These are phyloP conservation scores for Panagrolaimus sp. DNA, from an alignment of 1,140 invertebrate species.

Conservation along the genomic window DNA sequence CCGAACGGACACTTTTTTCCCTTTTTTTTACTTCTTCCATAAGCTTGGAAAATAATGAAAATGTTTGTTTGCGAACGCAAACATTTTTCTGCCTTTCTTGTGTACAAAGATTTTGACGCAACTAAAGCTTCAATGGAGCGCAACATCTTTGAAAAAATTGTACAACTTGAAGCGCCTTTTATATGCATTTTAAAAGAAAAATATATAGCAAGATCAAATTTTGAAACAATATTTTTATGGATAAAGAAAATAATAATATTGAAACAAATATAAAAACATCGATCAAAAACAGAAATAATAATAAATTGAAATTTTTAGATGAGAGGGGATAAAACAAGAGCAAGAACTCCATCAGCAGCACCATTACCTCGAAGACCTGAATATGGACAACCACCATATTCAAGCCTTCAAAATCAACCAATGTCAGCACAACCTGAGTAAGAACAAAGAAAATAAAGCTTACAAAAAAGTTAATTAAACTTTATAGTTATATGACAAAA, in stretches of 20 bases:
- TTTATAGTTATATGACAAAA: neutral
- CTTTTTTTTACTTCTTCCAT: neutral
- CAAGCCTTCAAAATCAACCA: neutral
- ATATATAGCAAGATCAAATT: too few relatives aligned
- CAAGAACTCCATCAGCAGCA: neutral
- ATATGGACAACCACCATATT: slow-evolving; percentile 9
- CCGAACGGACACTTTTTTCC: too few relatives aligned
- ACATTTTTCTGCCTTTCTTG: slow-evolving; percentile 1
- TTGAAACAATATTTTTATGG: neutral
- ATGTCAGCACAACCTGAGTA: slow-evolving; percentile 12
- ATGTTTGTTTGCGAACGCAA: slow-evolving; percentile 12
- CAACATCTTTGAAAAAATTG: neutral
- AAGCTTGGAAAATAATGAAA: neutral
- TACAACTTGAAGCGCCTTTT: slow-evolving; percentile 9
- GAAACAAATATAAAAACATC: neutral
- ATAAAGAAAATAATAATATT: neutral
- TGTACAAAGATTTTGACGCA: slow-evolving; percentile 14
- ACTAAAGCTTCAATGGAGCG: neutral
- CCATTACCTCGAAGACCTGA: slow-evolving; percentile 9
- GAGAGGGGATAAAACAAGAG: slow-evolving; percentile 1
- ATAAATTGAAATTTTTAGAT: slow-evolving; percentile 1
- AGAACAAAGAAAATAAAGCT: neutral
- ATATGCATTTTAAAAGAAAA: neutral
- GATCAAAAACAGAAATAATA: neutral
- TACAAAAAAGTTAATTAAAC: neutral